These are phyloP conservation scores for Raphicerus campestris DNA, from an alignment of 2,113 vertebrate genomes.

Conservation along the genomic window DNA sequence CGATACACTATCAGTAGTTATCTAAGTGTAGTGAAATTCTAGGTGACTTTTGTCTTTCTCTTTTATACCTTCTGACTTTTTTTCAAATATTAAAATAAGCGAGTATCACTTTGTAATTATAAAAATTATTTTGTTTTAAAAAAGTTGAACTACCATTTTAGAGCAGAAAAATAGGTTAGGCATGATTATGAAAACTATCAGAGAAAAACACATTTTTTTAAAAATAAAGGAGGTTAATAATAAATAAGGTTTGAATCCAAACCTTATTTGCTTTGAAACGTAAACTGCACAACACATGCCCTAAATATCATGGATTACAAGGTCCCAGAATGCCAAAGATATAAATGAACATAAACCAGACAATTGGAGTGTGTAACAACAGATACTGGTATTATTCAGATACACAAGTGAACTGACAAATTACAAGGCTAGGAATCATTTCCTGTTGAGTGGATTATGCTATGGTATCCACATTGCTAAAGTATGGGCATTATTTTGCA, in stretches of 20 bases:
- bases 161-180: not conserved
- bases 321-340: not conserved
- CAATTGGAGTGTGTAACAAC: not conserved
- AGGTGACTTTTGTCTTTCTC: not conserved
- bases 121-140: not conserved
- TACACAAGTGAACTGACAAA: not conserved
- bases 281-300: not conserved
- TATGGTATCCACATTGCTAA: not conserved
- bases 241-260: not conserved
- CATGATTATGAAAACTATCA: not conserved
- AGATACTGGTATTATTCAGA: not conserved
- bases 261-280: not conserved
- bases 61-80: not conserved
- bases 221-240: not conserved
- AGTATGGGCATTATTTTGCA: constrained; percentile 15
- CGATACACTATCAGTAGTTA: not conserved
- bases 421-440: not conserved
- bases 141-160: not conserved
- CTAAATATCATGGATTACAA: not conserved
- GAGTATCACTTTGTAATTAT: not conserved
- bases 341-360: not conserved
- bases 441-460: constrained; percentile 1
- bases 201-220: not conserved
- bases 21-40: not conserved
- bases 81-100: not conserved